Conservation (phyloP, 2,797 vertebrate species). For the Rhinatrema bivittatum region DNA sequence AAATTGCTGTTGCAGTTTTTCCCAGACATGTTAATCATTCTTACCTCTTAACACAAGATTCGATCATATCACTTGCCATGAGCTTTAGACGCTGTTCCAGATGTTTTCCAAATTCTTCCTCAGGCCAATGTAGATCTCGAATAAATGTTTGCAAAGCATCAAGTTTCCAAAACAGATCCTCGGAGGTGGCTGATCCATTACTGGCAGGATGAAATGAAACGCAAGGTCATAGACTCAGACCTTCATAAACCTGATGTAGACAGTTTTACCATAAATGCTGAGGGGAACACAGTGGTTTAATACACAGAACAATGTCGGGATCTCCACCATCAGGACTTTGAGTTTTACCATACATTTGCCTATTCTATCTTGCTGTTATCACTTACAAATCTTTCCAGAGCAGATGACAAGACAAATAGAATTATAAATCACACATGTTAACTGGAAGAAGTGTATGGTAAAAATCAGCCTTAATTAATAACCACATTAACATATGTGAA, state of each 20-base stretch:
- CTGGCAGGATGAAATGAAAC: slow-evolving; percentile 61
- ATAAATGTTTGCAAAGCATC: slow-evolving; percentile 98
- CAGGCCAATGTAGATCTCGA: slow-evolving; percentile 94
- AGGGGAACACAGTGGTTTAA: slow-evolving; percentile 49
- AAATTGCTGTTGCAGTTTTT: too few species aligned
- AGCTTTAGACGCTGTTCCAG: slow-evolving; percentile 92
- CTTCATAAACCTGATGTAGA: slow-evolving; percentile 48
- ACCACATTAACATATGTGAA: slow-evolving; percentile 75
- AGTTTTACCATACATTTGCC: slow-evolving; percentile 73
- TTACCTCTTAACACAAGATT: slow-evolving; percentile 93
- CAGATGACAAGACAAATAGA: slow-evolving; percentile 46
- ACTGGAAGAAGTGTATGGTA: slow-evolving; percentile 75
- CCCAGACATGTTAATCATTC: neutral
- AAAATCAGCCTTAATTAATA: slow-evolving; percentile 82
- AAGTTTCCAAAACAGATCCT: slow-evolving; percentile 98
- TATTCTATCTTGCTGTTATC: slow-evolving; percentile 42
- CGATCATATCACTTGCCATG: slow-evolving; percentile 98
- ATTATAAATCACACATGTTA: slow-evolving; percentile 37
- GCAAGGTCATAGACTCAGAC: slow-evolving; percentile 32
- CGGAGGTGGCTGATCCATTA: slow-evolving; percentile 92
- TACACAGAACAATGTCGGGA: slow-evolving; percentile 53
- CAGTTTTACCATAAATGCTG: slow-evolving; percentile 43
- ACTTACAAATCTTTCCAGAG: slow-evolving; percentile 54
- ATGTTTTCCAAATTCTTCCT: slow-evolving; percentile 97
- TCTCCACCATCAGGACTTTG: slow-evolving; percentile 65